Evolutionary conservation across 1,140 invertebrate species (phyloP).

Genomic region (Lasioglossum albipes): DNA sequence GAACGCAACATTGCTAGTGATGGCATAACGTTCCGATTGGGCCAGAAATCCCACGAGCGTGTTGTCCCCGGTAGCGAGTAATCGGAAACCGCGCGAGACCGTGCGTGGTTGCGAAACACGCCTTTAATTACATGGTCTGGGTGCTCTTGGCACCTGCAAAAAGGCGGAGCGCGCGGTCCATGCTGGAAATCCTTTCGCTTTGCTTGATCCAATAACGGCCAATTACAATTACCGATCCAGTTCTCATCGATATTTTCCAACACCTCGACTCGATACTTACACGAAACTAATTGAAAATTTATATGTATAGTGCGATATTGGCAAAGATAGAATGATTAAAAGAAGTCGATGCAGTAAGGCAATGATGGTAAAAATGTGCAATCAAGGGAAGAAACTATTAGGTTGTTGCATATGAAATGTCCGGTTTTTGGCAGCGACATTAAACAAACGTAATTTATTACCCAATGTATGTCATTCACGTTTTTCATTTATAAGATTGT

Average conservation of each 20-base stretch:
- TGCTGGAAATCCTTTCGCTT: conserved; percentile 12
- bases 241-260: not conserved
- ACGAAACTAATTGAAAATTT: too few relatives aligned
- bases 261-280: not conserved
- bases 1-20: not conserved
- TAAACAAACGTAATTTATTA: too few relatives aligned
- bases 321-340: too few relatives aligned
- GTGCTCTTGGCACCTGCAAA: conserved; percentile 50
- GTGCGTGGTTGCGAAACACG: conserved; percentile 59
- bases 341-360: too few relatives aligned
- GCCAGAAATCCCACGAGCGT: conserved; percentile 40
- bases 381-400: too few relatives aligned
- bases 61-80: conserved; percentile 49
- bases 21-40: conserved; percentile 20
- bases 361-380: too few relatives aligned
- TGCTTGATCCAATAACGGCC: not conserved
- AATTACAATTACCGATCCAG: not conserved
- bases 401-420: too few relatives aligned
- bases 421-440: too few relatives aligned
- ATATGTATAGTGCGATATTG: too few relatives aligned
- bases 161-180: conserved; percentile 29
- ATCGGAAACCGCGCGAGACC: conserved; percentile 61
- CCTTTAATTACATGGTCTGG: conserved; percentile 63
- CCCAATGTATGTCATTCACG: too few relatives aligned
- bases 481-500: too few relatives aligned